These are phyloP conservation scores for Coreoperca whiteheadi DNA, from an alignment of 2,113 vertebrate species.

Conservation along the genomic window DNA sequence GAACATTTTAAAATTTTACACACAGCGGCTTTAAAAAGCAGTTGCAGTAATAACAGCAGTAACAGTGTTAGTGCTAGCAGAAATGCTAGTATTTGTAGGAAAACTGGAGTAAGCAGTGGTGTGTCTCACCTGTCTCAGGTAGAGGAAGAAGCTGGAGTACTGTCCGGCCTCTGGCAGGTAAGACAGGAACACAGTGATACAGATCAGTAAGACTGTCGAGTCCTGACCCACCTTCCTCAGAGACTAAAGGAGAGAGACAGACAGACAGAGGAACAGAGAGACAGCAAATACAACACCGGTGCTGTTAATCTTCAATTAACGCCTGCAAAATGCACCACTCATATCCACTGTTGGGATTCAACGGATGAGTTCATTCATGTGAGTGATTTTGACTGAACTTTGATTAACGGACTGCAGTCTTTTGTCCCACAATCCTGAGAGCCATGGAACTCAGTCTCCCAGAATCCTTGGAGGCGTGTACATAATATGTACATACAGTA, in stretches of 20 bases:
- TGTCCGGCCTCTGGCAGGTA: slow-evolving; percentile 96
- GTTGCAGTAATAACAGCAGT: background rate
- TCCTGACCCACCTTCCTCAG: slow-evolving; percentile 96
- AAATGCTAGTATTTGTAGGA: background rate
- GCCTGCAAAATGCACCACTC: background rate
- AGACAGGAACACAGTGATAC: slow-evolving; percentile 95
- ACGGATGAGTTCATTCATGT: too few species aligned
- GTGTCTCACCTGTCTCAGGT: slow-evolving; percentile 90
- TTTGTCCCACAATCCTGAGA: too few species aligned
- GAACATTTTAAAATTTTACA: background rate
- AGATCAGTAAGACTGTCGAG: slow-evolving; percentile 89
- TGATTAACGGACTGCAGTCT: too few species aligned
- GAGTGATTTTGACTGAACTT: too few species aligned
- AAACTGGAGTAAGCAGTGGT: background rate
- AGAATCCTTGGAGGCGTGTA: too few species aligned
- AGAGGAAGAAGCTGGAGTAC: slow-evolving; percentile 98
- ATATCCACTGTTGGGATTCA: too few species aligned
- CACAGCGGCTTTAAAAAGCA: background rate
- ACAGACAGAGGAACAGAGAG: slow-evolving; percentile 18
- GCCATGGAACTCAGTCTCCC: too few species aligned
- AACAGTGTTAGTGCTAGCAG: background rate
- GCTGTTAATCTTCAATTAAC: background rate
- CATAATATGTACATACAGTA: too few species aligned
- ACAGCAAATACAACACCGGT: slow-evolving; percentile 5
- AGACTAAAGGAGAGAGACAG: slow-evolving; percentile 83